Evolutionary conservation across 2,888 invertebrate species (phyloP), one percentile per base, ranked within the genome.

Genomic region (Masnerella sp.): DNA sequence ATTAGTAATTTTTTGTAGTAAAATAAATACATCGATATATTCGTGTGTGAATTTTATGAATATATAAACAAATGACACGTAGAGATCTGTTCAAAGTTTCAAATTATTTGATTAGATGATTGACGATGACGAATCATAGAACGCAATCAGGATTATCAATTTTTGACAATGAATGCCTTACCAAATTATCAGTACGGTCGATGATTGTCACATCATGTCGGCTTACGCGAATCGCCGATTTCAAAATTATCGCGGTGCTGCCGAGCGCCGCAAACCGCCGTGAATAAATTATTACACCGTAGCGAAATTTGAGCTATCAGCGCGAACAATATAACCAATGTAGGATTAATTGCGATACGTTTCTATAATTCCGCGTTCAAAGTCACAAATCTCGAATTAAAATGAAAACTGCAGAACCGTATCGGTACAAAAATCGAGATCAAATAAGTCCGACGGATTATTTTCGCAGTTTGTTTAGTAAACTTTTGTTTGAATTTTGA

Each of bases 281-380:
- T 51, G 36, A 68, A 68, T 58, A 59, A 68, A 51, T 68, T 68
- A 68, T 68, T 59, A 58, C 47, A 40, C 28, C 36, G 25, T 59
- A 68, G 43, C 30, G 51, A 43, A 58, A 68, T 52, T 68, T 43
- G 11, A 49, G 45, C 59, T 59, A 67, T 30, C 59, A 32, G 30
- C 43, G 18, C 9, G 52, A 45, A 54, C 64, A 65, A 65, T 65
- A 67, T 40, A 25, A 58, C 51, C 51, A 54, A 61, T 69, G 61
- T 52, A 14, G 47, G 40, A 47, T 61, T 61, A 69, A 69, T 69
- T 61, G 47, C 22, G 22, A 61, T 47, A 54, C 40, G 36, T 52
- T 32, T 54, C 30, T 38, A 12, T 28, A 45, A 38, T 45, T 54
- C 42, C 8, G 9, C 20, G 47, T 65, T 54, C 38, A 45, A 45